Evolutionary conservation across 1,140 invertebrate genomes (phyloP).

Genomic region (Uloborus diversus): DNA sequence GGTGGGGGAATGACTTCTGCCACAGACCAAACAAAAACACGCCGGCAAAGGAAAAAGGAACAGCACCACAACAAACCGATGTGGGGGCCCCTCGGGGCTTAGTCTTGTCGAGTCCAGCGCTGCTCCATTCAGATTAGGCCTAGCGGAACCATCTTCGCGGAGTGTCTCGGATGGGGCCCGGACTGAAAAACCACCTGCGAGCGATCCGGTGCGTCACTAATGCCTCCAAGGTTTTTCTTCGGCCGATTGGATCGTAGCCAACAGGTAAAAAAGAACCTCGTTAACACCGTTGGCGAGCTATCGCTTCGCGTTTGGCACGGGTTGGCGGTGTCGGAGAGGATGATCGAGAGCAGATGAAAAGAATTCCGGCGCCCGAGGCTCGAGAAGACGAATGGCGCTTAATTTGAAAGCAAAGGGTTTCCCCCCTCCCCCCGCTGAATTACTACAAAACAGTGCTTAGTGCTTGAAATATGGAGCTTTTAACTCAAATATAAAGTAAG

Average conservation of each 20-base stretch:
- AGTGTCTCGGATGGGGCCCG: neutral
- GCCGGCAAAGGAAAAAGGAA: neutral
- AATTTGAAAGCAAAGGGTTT: no score
- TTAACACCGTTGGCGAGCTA: no score
- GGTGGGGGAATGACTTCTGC: neutral
- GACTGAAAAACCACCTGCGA: slow-evolving; percentile 38
- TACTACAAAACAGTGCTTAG: no score
- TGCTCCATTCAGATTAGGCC: slow-evolving; percentile 43
- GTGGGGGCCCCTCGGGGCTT: slow-evolving; percentile 16
- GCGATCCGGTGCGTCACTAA: slow-evolving; percentile 41
- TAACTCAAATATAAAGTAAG: no score
- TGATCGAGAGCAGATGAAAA: no score
- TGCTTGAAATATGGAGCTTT: no score
- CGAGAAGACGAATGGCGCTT: no score
- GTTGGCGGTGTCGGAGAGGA: no score
- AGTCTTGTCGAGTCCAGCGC: neutral
- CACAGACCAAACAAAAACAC: neutral
- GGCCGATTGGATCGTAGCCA: slow-evolving; percentile 16
- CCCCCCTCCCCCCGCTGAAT: no score
- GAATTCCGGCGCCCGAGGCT: no score
- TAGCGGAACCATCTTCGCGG: slow-evolving; percentile 45
- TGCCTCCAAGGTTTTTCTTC: slow-evolving; percentile 44
- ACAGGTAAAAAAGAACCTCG: no score
- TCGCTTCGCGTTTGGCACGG: no score
- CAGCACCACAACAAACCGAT: neutral